Evolutionary conservation across 1,140 invertebrate genomes (phyloP).

Genomic region (Zaprionus lachaisei): DNA sequence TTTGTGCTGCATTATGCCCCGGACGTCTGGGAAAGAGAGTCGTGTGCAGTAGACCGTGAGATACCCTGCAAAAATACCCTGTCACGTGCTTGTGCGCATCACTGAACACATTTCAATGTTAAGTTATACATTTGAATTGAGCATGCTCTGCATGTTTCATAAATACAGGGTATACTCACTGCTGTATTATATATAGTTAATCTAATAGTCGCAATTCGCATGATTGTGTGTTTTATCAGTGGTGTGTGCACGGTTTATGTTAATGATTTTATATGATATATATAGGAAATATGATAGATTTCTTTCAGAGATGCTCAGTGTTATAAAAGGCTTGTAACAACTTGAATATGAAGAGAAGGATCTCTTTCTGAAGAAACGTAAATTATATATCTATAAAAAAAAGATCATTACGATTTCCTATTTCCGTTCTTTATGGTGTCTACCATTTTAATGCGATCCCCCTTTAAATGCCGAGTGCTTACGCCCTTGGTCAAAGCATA

Average conservation of each 20-base stretch:
- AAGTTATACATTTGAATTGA: too few relatives aligned
- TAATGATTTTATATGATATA: background rate
- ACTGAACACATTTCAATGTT: background rate
- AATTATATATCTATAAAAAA: too few relatives aligned
- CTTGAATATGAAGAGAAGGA: too few relatives aligned
- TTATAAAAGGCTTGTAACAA: background rate
- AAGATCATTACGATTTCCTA: background rate
- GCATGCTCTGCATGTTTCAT: background rate
- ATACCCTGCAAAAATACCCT: background rate
- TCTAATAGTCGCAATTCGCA: slow-evolving; percentile 8
- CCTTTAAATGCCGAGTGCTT: background rate
- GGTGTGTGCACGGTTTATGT: background rate
- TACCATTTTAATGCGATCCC: background rate
- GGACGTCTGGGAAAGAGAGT: slow-evolving; percentile 23
- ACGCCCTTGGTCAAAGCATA: slow-evolving; percentile 12
- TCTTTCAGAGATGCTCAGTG: background rate
- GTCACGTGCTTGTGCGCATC: background rate
- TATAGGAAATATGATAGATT: background rate
- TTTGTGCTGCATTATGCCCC: slow-evolving; percentile 34
- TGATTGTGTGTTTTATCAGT: background rate
- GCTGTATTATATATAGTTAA: background rate
- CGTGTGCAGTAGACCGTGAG: background rate
- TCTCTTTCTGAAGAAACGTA: too few relatives aligned
- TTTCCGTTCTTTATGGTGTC: background rate
- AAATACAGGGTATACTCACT: background rate